Conservation (phyloP, 2,113 vertebrate genomes). For the Porphyrio hochstetteri region DNA sequence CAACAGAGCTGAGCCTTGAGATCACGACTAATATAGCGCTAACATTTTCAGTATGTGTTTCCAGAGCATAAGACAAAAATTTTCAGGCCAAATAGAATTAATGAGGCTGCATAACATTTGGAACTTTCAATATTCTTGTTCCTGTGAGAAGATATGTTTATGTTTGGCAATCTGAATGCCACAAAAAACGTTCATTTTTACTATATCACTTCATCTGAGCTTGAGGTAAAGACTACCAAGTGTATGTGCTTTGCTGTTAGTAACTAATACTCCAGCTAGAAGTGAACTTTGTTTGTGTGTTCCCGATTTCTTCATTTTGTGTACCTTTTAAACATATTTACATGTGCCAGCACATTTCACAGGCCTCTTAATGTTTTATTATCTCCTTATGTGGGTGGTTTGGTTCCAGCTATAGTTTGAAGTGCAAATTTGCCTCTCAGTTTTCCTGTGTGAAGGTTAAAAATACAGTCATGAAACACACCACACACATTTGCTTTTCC, state of each 20-base stretch:
- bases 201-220: neutral
- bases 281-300: neutral
- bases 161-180: neutral
- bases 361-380: slow-evolving; percentile 50
- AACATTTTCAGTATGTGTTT: neutral
- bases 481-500: neutral
- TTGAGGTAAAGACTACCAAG: neutral
- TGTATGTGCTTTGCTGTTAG: neutral
- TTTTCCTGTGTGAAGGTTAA: slow-evolving; percentile 22
- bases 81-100: slow-evolving; percentile 13
- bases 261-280: neutral
- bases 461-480: slow-evolving; percentile 13
- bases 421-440: slow-evolving; percentile 56
- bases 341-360: slow-evolving; percentile 6
- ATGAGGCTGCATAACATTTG: neutral
- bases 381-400: slow-evolving; percentile 44
- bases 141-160: neutral
- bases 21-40: neutral
- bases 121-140: neutral
- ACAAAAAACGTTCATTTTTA: neutral
- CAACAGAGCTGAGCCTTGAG: neutral
- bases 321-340: slow-evolving; percentile 9
- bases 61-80: neutral
- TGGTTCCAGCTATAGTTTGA: slow-evolving; percentile 52
- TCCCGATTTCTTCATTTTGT: neutral